Percentiles rank a stretch among this genome's conserved stretches.
Evolutionary conservation across 2,888 invertebrate species (phyloP).

Genomic region (Philhelius pedissequus): DNA sequence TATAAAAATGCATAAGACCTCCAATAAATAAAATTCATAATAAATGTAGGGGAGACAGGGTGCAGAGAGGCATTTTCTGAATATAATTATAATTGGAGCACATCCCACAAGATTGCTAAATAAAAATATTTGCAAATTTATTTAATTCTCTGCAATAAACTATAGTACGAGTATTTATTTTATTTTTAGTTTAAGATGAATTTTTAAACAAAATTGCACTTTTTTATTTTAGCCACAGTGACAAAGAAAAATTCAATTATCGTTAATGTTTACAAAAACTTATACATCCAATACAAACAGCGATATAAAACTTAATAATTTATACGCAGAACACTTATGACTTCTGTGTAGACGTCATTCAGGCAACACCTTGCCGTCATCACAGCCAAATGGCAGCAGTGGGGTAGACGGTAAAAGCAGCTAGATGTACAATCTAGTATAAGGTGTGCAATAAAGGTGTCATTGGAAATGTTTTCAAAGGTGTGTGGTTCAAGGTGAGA

Average conservation of each 20-base stretch:
- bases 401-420: not conserved
- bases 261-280: conserved; percentile 39
- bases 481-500: conserved; percentile 76
- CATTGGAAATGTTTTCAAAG: conserved; percentile 46
- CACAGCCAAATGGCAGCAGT: not conserved
- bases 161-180: not conserved
- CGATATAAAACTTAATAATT: not conserved
- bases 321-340: conserved; percentile 4
- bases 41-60: not conserved
- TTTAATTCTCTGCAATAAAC: not conserved
- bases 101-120: conserved; percentile 48
- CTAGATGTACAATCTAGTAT: not conserved
- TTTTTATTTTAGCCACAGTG: not conserved
- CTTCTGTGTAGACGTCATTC: conserved; percentile 31
- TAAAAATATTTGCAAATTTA: conserved; percentile 15
- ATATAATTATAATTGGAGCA: conserved; percentile 47
- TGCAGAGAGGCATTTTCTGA: not conserved
- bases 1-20: conserved; percentile 37
- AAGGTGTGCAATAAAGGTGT: conserved; percentile 62
- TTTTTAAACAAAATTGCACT: not conserved
- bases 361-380: conserved; percentile 20
- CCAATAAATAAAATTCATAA: conserved; percentile 43
- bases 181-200: not conserved
- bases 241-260: conserved; percentile 40
- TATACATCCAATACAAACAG: not conserved